Evolutionary conservation across 1,140 invertebrate genomes (phyloP).

Genomic region (Aphidius gifuensis): DNA sequence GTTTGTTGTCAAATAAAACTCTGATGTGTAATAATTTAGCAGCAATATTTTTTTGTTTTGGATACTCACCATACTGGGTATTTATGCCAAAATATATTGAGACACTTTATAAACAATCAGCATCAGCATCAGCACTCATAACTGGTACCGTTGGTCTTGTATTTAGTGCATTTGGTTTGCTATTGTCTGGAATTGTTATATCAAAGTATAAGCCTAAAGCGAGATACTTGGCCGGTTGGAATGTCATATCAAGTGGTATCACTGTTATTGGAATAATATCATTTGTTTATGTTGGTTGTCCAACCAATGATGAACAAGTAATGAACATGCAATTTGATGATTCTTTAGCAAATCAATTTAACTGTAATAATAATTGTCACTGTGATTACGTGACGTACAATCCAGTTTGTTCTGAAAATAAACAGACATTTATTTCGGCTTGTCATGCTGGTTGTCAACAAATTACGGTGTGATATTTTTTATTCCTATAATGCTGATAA

Average conservation of each 20-base stretch:
- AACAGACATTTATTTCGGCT: slow-evolving; percentile 65
- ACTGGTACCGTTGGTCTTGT: slow-evolving; percentile 69
- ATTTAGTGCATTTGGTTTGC: slow-evolving; percentile 68
- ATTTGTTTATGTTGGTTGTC: slow-evolving; percentile 70
- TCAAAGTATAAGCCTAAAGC: slow-evolving; percentile 68
- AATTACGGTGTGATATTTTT: slow-evolving; percentile 34
- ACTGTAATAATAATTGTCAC: slow-evolving; percentile 63
- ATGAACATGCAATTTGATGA: slow-evolving; percentile 48
- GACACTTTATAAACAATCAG: slow-evolving; percentile 70
- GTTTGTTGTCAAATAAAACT: slow-evolving; percentile 64
- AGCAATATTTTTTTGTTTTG: slow-evolving; percentile 67
- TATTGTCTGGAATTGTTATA: slow-evolving; percentile 67
- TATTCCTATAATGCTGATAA: no score
- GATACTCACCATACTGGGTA: slow-evolving; percentile 72
- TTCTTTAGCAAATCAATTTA: slow-evolving; percentile 50
- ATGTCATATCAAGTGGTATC: slow-evolving; percentile 66
- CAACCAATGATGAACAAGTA: slow-evolving; percentile 56
- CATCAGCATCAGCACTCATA: slow-evolving; percentile 65
- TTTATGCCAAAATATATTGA: slow-evolving; percentile 77
- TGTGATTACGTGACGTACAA: slow-evolving; percentile 68
- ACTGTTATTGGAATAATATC: slow-evolving; percentile 63
- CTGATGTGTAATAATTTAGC: slow-evolving; percentile 68
- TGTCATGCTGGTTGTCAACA: slow-evolving; percentile 68
- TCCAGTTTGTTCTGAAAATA: slow-evolving; percentile 63
- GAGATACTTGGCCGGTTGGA: slow-evolving; percentile 68